Percentiles rank a stretch among this genome's conserved stretches.
Conservation (phyloP, 2,888 invertebrate species). For the Amphipoea oculea region DNA sequence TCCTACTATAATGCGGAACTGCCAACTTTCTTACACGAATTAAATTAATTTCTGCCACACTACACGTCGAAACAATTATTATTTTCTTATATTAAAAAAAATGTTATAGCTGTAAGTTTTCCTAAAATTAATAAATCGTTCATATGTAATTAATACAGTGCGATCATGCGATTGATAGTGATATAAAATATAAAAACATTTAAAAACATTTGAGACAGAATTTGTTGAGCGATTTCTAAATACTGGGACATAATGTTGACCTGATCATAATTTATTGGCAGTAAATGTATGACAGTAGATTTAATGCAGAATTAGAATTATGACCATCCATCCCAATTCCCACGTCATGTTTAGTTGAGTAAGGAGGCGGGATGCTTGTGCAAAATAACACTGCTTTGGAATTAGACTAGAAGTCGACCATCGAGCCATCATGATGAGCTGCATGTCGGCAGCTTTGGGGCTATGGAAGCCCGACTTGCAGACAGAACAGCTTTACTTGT, state of each 20-base stretch:
- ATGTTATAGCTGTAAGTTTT: no score
- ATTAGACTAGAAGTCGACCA: neutral
- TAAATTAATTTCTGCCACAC: conserved; percentile 9
- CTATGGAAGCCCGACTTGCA: no score
- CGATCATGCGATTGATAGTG: conserved; percentile 22
- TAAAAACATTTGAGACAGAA: conserved; percentile 2
- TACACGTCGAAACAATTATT: neutral
- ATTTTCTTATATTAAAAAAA: neutral
- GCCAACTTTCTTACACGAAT: neutral
- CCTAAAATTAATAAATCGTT: conserved; percentile 2
- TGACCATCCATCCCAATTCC: neutral
- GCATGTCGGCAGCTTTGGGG: no score
- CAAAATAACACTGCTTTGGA: neutral
- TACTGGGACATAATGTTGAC: conserved; percentile 8
- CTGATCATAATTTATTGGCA: neutral
- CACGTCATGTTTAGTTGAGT: neutral
- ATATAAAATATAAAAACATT: neutral
- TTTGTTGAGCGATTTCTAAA: neutral
- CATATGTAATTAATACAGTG: conserved; percentile 26
- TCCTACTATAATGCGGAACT: neutral
- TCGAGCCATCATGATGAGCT: conserved; percentile 11
- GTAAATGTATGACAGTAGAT: neutral
- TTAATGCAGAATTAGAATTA: neutral
- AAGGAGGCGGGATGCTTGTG: neutral
- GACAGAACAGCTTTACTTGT: neutral